phyloP scores from a whole-genome alignment of 1,140 invertebrate genomes.

The Rhynchophorus ferrugineus region DNA sequence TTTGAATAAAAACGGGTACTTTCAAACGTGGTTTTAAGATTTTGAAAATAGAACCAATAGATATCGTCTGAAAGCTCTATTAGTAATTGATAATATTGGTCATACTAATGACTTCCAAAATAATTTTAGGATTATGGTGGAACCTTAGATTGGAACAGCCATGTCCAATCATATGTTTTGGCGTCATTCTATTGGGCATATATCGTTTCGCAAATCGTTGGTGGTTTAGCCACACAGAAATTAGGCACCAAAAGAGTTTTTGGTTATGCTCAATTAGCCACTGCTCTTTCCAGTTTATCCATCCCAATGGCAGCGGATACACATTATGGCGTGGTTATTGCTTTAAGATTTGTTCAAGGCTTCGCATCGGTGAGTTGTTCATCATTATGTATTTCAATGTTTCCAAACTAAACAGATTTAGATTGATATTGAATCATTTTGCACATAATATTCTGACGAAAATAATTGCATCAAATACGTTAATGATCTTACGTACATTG shows the following conservation, averaged over 20 bases:
- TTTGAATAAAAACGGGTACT: no score
- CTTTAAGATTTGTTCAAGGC: slow-evolving; percentile 57
- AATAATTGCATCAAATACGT: no score
- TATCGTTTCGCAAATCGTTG: slow-evolving; percentile 60
- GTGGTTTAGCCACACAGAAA: slow-evolving; percentile 65
- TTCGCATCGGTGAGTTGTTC: slow-evolving; percentile 52
- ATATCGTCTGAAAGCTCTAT: no score
- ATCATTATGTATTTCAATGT: no score
- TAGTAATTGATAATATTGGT: no score
- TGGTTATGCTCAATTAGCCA: slow-evolving; percentile 60
- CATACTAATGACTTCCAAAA: not conserved
- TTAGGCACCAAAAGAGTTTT: slow-evolving; percentile 75
- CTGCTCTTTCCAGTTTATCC: slow-evolving; percentile 59
- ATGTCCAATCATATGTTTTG: slow-evolving; percentile 54
- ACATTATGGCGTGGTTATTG: slow-evolving; percentile 54
- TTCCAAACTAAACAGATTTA: no score
- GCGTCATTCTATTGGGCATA: slow-evolving; percentile 69
- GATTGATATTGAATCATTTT: no score
- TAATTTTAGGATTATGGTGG: slow-evolving; percentile 39
- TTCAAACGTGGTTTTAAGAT: no score
- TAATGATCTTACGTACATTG: no score
- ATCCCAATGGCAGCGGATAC: slow-evolving; percentile 56
- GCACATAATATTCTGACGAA: no score
- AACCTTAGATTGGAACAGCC: slow-evolving; percentile 54
- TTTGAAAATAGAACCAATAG: no score